A percentile compares a stretch with the other conserved stretches of the same genome.
Conservation (phyloP, 2,888 invertebrate species). For the Drosophila atripex region DNA sequence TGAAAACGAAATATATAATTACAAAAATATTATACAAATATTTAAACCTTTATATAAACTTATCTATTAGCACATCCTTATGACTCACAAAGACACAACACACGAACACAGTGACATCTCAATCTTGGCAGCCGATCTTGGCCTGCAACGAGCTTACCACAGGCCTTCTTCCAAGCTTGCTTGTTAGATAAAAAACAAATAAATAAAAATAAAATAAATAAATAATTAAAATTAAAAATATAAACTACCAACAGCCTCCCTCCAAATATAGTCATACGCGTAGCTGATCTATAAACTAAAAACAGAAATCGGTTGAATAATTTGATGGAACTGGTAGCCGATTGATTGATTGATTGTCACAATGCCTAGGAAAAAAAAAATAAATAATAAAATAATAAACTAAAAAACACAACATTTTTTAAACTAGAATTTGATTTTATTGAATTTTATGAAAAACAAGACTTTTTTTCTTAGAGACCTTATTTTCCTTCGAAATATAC, state of each 20-base stretch:
- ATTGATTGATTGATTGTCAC: slow-evolving; percentile 7
- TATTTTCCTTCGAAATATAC: slow-evolving; percentile 38
- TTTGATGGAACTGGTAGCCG: not conserved
- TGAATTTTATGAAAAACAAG: slow-evolving; percentile 43
- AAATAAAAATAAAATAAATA: not conserved
- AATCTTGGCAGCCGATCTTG: slow-evolving; percentile 34
- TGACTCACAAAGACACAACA: not conserved
- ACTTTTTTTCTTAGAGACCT: slow-evolving; percentile 55
- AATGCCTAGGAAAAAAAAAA: not conserved
- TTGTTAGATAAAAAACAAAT: slow-evolving; percentile 19
- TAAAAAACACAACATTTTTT: not conserved
- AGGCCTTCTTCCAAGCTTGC: slow-evolving; percentile 50
- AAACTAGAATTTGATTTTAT: slow-evolving; percentile 26
- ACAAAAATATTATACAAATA: not conserved
- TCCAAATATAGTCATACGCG: slow-evolving; percentile 27
- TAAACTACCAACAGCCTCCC: slow-evolving; percentile 27
- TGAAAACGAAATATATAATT: not conserved
- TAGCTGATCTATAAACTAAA: slow-evolving; percentile 21
- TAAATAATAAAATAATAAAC: not conserved
- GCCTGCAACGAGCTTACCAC: slow-evolving; percentile 71
- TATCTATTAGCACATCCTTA: slow-evolving; percentile 9
- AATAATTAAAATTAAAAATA: slow-evolving; percentile 1
- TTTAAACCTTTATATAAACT: slow-evolving; percentile 34
- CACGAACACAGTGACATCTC: slow-evolving; percentile 18
- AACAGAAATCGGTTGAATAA: slow-evolving; percentile 8